Percentiles rank a stretch among this genome's conserved stretches.
Conservation (phyloP, 2,888 invertebrate species). For the Plemyria rubiginata region DNA sequence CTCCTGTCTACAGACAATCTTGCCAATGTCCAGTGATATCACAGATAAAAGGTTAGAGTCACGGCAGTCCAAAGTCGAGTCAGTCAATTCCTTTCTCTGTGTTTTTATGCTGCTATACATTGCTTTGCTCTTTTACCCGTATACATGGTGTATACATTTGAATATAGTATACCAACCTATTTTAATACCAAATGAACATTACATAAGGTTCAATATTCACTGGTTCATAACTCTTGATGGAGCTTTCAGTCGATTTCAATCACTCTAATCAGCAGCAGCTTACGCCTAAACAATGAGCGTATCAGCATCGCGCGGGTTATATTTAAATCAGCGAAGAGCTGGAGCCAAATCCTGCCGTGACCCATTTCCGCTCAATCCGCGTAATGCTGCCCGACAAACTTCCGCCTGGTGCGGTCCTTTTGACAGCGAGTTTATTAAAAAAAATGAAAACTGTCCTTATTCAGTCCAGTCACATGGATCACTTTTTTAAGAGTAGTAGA, state of each 20-base stretch:
- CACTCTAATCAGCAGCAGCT: conserved; percentile 23
- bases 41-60: no score
- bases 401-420: conserved; percentile 48
- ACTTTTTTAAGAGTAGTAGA: no score
- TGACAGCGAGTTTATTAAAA: conserved; percentile 47
- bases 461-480: no score
- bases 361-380: conserved; percentile 79
- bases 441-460: no score
- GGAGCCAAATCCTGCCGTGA: conserved; percentile 75
- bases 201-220: not conserved
- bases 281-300: conserved; percentile 29
- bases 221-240: not conserved
- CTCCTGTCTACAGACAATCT: no score
- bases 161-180: not conserved
- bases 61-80: no score
- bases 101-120: no score
- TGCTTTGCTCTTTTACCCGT: no score
- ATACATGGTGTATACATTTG: not conserved
- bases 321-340: conserved; percentile 73
- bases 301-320: conserved; percentile 52
- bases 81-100: no score
- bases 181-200: not conserved
- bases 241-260: conserved; percentile 20
- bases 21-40: no score
- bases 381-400: conserved; percentile 69